Evolutionary conservation across 2,888 invertebrate genomes (phyloP).

Genomic region (Machimus rusticus): DNA sequence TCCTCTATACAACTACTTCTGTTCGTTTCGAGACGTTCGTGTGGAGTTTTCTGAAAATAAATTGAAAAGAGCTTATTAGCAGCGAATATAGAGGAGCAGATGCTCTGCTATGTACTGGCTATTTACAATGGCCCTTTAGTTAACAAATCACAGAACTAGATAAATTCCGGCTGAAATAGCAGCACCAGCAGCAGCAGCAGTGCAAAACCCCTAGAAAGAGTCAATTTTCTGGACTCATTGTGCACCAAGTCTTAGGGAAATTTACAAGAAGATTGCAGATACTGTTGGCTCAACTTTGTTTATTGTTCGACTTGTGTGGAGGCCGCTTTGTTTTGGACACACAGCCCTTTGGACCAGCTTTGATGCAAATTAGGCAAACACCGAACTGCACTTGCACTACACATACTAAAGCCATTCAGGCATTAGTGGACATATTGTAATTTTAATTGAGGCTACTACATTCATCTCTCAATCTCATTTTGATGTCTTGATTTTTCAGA

Average conservation of each 20-base stretch:
- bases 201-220: neutral
- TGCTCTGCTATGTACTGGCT: neutral
- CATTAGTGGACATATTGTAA: neutral
- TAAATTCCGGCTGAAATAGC: slow-evolving; percentile 8
- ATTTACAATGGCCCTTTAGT: slow-evolving; percentile 24
- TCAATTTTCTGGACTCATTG: neutral
- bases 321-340: neutral
- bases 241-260: neutral
- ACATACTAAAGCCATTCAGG: neutral
- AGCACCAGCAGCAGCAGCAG: neutral
- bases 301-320: neutral
- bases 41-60: slow-evolving; percentile 47
- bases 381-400: neutral
- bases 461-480: neutral
- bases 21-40: slow-evolving; percentile 49
- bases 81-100: neutral
- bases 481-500: neutral
- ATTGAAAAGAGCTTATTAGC: slow-evolving; percentile 37
- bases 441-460: neutral
- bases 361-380: neutral
- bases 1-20: slow-evolving; percentile 42
- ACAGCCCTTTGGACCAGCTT: neutral
- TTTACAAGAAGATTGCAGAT: neutral
- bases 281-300: neutral
- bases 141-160: slow-evolving; percentile 32